A percentile compares a stretch with the other conserved stretches of the same genome.
Evolutionary conservation across 2,888 invertebrate genomes (phyloP).

Genomic region (Polydrusus tereticollis): DNA sequence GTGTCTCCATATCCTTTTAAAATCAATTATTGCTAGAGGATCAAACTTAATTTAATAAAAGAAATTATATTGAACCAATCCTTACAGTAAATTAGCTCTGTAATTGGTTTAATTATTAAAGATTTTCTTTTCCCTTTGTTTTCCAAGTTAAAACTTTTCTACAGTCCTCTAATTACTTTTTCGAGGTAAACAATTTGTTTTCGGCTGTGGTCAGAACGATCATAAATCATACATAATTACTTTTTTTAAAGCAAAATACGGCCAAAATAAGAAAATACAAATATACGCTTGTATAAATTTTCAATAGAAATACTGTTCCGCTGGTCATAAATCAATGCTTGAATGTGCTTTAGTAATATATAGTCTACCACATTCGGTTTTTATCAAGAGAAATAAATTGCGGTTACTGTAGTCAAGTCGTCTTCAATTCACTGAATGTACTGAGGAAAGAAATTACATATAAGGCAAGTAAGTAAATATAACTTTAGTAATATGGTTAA

Average conservation of each 20-base stretch:
- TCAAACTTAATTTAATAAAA: too few relatives aligned
- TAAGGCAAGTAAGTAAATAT: conserved; percentile 22
- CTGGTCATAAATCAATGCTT: conserved; percentile 30
- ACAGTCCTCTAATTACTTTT: not conserved
- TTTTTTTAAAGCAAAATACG: conserved; percentile 3
- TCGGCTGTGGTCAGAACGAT: not conserved
- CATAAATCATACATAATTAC: not conserved
- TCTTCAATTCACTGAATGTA: conserved; percentile 35
- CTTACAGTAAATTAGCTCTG: too few relatives aligned
- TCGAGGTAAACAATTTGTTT: not conserved
- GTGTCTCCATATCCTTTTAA: too few relatives aligned
- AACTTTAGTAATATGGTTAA: conserved; percentile 25
- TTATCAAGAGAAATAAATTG: conserved; percentile 37
- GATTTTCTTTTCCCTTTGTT: not conserved
- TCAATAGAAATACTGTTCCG: conserved; percentile 34
- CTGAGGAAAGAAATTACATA: conserved; percentile 21
- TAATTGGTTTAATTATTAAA: not conserved
- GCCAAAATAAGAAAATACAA: conserved; percentile 17
- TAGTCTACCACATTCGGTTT: conserved; percentile 35
- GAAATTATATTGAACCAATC: too few relatives aligned
- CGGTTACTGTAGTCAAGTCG: conserved; percentile 25
- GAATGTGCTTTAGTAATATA: conserved; percentile 36
- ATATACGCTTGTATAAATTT: conserved; percentile 13
- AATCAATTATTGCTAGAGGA: too few relatives aligned
- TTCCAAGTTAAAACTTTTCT: not conserved